A percentile compares a stretch with the other conserved stretches of the same genome.
Evolutionary conservation across 2,888 invertebrate genomes (phyloP).

Genomic region (Hirtodrosophila duncani): DNA sequence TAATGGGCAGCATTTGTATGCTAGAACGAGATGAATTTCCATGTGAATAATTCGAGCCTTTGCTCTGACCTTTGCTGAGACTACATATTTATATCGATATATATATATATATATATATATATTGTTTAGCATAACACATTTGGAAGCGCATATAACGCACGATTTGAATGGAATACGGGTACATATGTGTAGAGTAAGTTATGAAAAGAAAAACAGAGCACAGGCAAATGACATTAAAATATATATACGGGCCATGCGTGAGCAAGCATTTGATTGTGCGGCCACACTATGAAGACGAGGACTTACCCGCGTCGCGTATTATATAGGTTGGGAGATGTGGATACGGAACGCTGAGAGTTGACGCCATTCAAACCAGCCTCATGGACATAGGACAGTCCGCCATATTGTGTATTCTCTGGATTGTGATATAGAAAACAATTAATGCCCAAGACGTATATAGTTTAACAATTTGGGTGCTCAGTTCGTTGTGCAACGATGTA

Average conservation of each 20-base stretch:
- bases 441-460: neutral
- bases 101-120: neutral
- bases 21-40: constrained; percentile 78
- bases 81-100: constrained; percentile 23
- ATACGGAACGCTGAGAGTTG: constrained; percentile 67
- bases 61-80: constrained; percentile 66
- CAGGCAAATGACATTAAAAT: constrained; percentile 38
- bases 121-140: constrained; percentile 9
- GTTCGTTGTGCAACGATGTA: too few species aligned
- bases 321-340: constrained; percentile 76
- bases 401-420: constrained; percentile 70
- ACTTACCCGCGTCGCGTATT: constrained; percentile 75
- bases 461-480: too few species aligned
- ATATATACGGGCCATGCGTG: constrained; percentile 11
- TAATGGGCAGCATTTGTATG: constrained; percentile 79
- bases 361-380: constrained; percentile 59
- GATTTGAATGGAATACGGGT: constrained; percentile 3
- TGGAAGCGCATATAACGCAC: constrained; percentile 16
- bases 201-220: constrained; percentile 46
- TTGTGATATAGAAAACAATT: neutral
- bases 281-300: neutral
- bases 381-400: constrained; percentile 56
- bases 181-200: constrained; percentile 12
- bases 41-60: constrained; percentile 75
- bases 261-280: neutral